These are phyloP conservation scores for Enhydra lutris DNA, from an alignment of 2,113 vertebrate species.

Conservation along the genomic window DNA sequence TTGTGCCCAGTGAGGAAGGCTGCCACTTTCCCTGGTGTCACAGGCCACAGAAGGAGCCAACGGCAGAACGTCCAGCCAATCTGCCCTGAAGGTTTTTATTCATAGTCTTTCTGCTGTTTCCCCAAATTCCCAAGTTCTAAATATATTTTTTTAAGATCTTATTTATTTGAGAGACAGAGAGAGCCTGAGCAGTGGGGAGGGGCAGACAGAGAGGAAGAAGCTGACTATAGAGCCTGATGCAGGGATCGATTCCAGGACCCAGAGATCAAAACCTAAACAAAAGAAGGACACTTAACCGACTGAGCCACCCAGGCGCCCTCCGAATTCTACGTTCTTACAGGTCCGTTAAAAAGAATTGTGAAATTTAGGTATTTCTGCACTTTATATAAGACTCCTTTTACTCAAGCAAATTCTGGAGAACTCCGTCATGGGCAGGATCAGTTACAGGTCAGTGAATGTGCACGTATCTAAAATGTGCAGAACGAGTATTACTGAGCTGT, in stretches of 20 bases:
- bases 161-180: not conserved
- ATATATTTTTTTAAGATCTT: not conserved
- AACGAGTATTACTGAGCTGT: not conserved
- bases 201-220: not conserved
- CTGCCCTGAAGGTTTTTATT: not conserved
- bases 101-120: not conserved
- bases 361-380: not conserved
- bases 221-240: not conserved
- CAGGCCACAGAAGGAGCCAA: not conserved
- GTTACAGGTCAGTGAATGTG: not conserved
- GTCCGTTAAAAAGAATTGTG: not conserved
- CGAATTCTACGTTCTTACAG: not conserved
- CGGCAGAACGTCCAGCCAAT: not conserved
- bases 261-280: not conserved
- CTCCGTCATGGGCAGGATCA: not conserved
- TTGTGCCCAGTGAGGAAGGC: accelerated
- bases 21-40: not conserved
- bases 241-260: not conserved
- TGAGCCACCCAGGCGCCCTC: not conserved
- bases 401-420: not conserved
- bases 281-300: not conserved
- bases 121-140: not conserved
- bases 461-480: not conserved
- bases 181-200: not conserved
- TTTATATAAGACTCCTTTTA: not conserved